Conservation (phyloP, 1,140 invertebrate genomes). For the Aphidius ervi region DNA sequence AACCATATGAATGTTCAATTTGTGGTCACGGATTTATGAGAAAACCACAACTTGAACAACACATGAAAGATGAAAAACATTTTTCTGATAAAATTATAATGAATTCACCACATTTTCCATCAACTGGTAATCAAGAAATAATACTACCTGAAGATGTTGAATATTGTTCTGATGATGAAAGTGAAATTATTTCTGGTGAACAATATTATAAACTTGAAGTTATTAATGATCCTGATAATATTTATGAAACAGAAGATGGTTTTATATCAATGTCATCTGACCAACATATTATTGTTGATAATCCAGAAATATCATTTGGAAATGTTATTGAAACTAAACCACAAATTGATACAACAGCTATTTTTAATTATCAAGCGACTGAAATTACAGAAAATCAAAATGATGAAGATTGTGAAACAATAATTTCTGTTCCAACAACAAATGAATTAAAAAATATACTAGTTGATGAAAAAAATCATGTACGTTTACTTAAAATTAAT, state of each 20-base stretch:
- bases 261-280: constrained; percentile 31
- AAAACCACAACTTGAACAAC: constrained; percentile 73
- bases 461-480: constrained; percentile 35
- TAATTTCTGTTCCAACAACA: constrained; percentile 39
- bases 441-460: constrained; percentile 40
- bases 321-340: background rate
- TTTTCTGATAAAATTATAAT: constrained; percentile 74
- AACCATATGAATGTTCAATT: constrained; percentile 78
- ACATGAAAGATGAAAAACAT: constrained; percentile 70
- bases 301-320: constrained; percentile 13
- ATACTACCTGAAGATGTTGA: constrained; percentile 46
- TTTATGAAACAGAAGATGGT: constrained; percentile 48
- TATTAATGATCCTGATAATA: constrained; percentile 56
- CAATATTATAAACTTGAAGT: constrained; percentile 57
- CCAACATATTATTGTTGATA: constrained; percentile 43
- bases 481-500: constrained; percentile 48
- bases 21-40: constrained; percentile 81
- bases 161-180: constrained; percentile 44
- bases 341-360: background rate
- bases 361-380: constrained; percentile 7
- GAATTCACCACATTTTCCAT: constrained; percentile 68
- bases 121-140: constrained; percentile 55
- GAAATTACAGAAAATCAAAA: constrained; percentile 39
- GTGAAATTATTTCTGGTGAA: constrained; percentile 41
- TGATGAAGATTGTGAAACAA: constrained; percentile 40